Percentiles rank a stretch among this genome's conserved stretches.
These are phyloP conservation scores for Scaptodrosophila lebanonensis DNA, from an alignment of 1,140 invertebrate species.

Conservation along the genomic window DNA sequence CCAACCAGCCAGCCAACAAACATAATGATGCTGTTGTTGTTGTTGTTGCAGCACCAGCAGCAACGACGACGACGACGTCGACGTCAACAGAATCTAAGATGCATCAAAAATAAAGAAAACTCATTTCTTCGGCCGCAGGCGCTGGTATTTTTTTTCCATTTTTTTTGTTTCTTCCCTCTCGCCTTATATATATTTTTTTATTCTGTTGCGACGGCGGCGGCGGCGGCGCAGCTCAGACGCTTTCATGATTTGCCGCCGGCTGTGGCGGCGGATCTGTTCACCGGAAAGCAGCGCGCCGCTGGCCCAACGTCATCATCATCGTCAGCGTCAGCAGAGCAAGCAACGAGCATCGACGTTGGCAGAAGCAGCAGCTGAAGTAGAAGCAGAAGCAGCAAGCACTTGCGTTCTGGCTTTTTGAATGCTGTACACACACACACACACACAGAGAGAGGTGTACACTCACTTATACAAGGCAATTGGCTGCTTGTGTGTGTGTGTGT, in stretches of 20 bases:
- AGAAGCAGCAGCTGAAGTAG: constrained; percentile 2
- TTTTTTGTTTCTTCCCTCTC: constrained; percentile 36
- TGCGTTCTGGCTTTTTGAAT: constrained; percentile 43
- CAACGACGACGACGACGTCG: not conserved
- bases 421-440: constrained; percentile 3
- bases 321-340: not conserved
- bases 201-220: constrained; percentile 13
- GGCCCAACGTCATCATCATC: not conserved
- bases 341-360: constrained; percentile 19
- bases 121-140: constrained; percentile 50
- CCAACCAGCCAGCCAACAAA: constrained; percentile 10
- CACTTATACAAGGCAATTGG: not conserved
- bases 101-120: constrained; percentile 71
- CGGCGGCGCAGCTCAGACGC: constrained; percentile 22
- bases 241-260: constrained; percentile 70
- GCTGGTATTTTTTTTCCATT: constrained; percentile 20
- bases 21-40: constrained; percentile 3
- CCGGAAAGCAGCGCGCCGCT: constrained; percentile 49
- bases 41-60: not conserved
- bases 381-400: not conserved
- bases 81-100: constrained; percentile 59
- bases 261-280: constrained; percentile 44
- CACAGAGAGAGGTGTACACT: not conserved
- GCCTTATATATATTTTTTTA: constrained; percentile 8
- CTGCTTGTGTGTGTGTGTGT: not conserved